Evolutionary conservation across 2,113 vertebrate species (phyloP).

Genomic region (Reinhardtius hippoglossoides): DNA sequence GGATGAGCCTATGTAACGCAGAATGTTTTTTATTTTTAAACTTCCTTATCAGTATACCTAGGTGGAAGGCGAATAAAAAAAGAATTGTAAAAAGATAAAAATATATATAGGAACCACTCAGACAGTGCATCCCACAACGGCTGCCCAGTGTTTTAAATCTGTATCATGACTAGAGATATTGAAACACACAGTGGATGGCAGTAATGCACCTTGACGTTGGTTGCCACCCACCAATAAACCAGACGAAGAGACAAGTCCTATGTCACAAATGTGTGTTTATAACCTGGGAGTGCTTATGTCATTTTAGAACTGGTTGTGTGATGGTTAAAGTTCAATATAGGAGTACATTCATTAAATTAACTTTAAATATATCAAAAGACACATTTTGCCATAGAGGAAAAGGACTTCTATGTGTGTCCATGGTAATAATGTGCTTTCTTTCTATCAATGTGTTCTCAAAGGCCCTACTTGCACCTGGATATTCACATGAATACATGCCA

Average conservation of each 20-base stretch:
- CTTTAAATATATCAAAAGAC: too few relatives aligned
- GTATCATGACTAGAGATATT: too few relatives aligned
- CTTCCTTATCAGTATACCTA: not conserved
- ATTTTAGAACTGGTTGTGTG: not conserved
- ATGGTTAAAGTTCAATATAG: not conserved
- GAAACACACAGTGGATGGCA: too few relatives aligned
- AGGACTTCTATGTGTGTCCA: too few relatives aligned
- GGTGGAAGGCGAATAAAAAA: not conserved
- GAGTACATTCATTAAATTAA: not conserved
- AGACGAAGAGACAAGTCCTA: not conserved
- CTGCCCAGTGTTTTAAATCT: not conserved
- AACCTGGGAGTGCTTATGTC: not conserved
- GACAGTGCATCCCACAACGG: not conserved
- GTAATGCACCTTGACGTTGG: too few relatives aligned
- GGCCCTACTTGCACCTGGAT: too few relatives aligned
- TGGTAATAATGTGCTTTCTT: too few relatives aligned
- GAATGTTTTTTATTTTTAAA: not conserved
- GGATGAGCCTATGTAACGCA: not conserved
- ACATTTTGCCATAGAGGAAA: too few relatives aligned
- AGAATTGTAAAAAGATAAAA: not conserved
- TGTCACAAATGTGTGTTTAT: not conserved
- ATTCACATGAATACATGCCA: too few relatives aligned
- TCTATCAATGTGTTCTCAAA: too few relatives aligned
- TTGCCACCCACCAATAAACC: too few relatives aligned
- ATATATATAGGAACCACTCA: not conserved